A percentile compares a stretch with the other conserved stretches of the same genome.
phyloP scores from a whole-genome alignment of 1,140 invertebrate genomes.

The Caerostris darwini region DNA sequence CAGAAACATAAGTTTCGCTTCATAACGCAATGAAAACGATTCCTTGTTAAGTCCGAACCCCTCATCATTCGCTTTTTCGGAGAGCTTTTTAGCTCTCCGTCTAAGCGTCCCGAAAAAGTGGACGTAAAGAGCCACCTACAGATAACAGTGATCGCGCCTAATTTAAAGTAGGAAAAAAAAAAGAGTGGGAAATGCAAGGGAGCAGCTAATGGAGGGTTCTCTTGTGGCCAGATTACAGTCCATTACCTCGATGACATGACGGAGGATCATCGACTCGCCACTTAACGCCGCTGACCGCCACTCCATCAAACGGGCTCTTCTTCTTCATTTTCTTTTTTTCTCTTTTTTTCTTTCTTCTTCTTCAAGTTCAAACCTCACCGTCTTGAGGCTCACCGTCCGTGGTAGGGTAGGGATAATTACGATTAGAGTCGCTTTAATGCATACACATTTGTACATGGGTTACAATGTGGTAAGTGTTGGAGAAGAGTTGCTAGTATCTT shows the following conservation, averaged over 20 bases:
- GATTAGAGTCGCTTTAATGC: constrained; percentile 2
- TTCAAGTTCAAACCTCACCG: background rate
- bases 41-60: background rate
- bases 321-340: background rate
- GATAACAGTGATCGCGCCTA: constrained; percentile 75
- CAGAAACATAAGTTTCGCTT: constrained; percentile 63
- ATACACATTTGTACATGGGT: background rate
- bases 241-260: constrained; percentile 78
- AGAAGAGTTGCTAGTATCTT: background rate
- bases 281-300: constrained; percentile 77
- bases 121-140: background rate
- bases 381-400: background rate
- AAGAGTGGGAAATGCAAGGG: constrained; percentile 31
- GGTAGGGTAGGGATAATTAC: background rate
- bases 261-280: constrained; percentile 76
- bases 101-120: background rate
- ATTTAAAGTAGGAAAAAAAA: constrained; percentile 59
- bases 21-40: constrained; percentile 70
- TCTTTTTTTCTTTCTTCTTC: background rate
- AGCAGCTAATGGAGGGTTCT: constrained; percentile 73
- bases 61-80: background rate
- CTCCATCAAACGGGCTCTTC: constrained; percentile 63
- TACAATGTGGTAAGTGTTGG: background rate
- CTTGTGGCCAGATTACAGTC: constrained; percentile 77
- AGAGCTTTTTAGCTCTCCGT: constrained; percentile 4